Evolutionary conservation across 2,113 vertebrate species (phyloP), one percentile per base, ranked within the genome.

Genomic region (Calidris pygmaea): DNA sequence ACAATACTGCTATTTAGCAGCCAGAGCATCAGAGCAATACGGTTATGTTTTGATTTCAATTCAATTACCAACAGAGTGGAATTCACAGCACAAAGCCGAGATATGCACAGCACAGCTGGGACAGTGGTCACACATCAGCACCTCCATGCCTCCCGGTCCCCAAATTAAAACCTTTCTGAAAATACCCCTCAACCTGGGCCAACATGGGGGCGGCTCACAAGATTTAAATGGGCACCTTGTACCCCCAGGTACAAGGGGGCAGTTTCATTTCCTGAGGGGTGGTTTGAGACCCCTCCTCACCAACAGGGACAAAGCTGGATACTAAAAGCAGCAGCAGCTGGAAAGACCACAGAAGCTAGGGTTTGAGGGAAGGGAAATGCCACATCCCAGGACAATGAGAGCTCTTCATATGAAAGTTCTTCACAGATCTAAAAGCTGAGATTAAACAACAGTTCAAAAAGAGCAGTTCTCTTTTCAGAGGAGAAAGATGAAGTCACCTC

Each of bases 21-120:
- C 53, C 80, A 66, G 70, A 74, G 68, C 60, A 74, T 29, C 72
- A 90, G 88, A 93, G 74, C 14, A 3, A 73, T 60, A 75, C 1
- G 1, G 56, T 79, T 89, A 32, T 95, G 89, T 95, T 97, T 96
- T 92, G 94, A 93, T 95, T 96, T 95, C 80, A 81, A 67, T 89
- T 95, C 88, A 87, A 78, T 91, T 96, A 93, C 86, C 66, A 82
- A 74, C 34, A 91, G 56, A 90, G 48, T 19, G 60, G 73, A 93
- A 95, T 62, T 32, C 55, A 87, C 43, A 82, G 92, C 77, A 85
- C 32, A 84, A 75, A 90, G 66, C 58, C 3, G 3, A 81, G 60
- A 59, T 14, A 30, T 1, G 34, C 67, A 60, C 29, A 81, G 72
- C 52, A 48, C 72, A 90, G 74, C 58, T 94, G 81, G 1, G 5